Conservation (phyloP, 2,113 vertebrate species). For the Lepus americanus region DNA sequence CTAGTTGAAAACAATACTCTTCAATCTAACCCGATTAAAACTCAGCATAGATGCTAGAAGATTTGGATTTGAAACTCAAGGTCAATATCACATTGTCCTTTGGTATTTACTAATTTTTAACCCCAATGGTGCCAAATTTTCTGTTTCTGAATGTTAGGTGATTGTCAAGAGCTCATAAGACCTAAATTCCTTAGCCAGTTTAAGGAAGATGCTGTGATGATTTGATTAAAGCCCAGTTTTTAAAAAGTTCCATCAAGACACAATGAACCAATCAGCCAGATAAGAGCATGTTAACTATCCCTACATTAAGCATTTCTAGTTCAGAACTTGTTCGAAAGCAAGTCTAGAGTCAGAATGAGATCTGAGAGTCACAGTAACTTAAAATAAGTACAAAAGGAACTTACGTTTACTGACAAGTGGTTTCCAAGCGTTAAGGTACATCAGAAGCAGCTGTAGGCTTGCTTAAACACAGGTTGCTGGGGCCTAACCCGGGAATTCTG, state of each 20-base stretch:
- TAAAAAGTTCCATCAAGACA: not conserved
- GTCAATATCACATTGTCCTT: not conserved
- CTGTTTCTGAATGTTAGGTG: not conserved
- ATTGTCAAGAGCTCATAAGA: not conserved
- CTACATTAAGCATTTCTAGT: not conserved
- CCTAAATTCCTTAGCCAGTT: not conserved
- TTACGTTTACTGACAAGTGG: not conserved
- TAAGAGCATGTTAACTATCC: not conserved
- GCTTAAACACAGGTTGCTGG: not conserved
- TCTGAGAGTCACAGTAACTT: not conserved
- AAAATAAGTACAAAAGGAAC: not conserved
- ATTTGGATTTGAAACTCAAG: not conserved
- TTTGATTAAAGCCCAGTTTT: not conserved
- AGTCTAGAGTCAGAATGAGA: not conserved
- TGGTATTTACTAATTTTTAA: not conserved
- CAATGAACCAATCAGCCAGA: not conserved
- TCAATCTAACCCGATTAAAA: not conserved
- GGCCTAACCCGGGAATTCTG: not conserved
- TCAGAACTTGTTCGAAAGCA: not conserved
- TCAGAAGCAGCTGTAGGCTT: not conserved
- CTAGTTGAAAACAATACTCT: not conserved
- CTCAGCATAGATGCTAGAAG: not conserved
- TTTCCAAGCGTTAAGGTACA: not conserved
- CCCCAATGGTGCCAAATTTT: not conserved
- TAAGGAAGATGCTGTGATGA: not conserved